A percentile compares a stretch with the other conserved stretches of the same genome.
Evolutionary conservation across 2,113 vertebrate genomes (phyloP).

Genomic region (Aviceda subcristata): DNA sequence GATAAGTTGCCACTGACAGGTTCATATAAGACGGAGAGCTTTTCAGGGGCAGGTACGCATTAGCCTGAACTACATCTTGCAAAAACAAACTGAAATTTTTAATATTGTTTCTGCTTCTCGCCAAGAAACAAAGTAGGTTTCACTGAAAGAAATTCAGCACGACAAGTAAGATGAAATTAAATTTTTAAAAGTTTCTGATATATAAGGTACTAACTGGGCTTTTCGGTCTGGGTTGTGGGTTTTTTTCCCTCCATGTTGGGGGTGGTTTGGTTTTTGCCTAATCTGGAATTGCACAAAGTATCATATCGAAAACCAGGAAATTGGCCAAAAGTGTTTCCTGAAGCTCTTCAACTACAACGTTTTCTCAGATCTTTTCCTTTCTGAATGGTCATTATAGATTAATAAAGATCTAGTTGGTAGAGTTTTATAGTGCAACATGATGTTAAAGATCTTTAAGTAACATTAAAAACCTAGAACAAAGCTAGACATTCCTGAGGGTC

Average conservation of each 20-base stretch:
- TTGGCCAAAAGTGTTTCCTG: neutral
- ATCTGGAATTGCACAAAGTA: neutral
- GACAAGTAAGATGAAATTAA: neutral
- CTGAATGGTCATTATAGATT: neutral
- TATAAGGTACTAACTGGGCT: neutral
- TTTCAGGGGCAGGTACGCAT: neutral
- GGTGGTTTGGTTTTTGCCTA: neutral
- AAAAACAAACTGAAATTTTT: slow-evolving; percentile 17
- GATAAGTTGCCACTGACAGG: neutral
- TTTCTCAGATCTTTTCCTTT: neutral
- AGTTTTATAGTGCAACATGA: neutral
- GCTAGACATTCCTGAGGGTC: neutral
- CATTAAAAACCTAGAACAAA: neutral
- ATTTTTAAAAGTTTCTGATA: neutral
- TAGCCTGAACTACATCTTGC: neutral
- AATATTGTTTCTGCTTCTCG: neutral
- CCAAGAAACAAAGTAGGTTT: neutral
- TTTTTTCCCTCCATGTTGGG: rapidly evolving
- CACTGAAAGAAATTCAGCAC: neutral
- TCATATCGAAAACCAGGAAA: neutral
- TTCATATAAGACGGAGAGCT: neutral
- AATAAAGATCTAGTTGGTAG: neutral
- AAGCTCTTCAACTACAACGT: neutral
- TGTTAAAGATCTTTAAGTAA: neutral
- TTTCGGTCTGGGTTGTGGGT: neutral